phyloP scores from a whole-genome alignment of 2,113 vertebrate species.

The Gambusia holbrooki region DNA sequence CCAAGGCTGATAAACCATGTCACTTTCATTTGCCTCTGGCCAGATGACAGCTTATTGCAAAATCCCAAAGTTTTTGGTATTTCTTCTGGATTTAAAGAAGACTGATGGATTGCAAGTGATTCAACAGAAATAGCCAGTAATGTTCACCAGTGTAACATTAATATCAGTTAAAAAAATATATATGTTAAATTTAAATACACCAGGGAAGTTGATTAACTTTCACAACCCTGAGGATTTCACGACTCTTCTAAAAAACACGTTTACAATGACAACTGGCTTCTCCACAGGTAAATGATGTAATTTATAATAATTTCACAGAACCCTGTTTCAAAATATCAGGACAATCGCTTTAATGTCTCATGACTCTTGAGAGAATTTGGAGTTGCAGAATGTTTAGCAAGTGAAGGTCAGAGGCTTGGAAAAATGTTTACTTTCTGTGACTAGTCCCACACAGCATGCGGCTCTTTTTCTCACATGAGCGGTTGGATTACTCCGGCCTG shows the following conservation, averaged over 20 bases:
- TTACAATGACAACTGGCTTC: background rate
- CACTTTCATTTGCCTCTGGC: too few species aligned
- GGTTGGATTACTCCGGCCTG: constrained; percentile 15
- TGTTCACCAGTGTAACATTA: too few species aligned
- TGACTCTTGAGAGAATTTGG: background rate
- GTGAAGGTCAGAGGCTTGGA: constrained; percentile 16
- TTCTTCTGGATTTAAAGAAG: too few species aligned
- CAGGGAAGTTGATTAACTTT: background rate
- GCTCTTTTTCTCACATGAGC: constrained; percentile 26
- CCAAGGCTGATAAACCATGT: too few species aligned
- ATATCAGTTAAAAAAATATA: too few species aligned
- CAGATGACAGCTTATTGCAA: too few species aligned
- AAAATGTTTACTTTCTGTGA: constrained; percentile 14
- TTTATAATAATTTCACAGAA: background rate
- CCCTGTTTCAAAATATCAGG: background rate
- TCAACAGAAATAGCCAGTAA: too few species aligned
- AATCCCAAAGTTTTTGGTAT: too few species aligned
- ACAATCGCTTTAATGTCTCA: background rate
- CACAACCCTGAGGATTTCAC: background rate
- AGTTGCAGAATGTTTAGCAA: constrained; percentile 15
- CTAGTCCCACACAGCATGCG: constrained; percentile 14
- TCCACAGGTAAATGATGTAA: background rate
- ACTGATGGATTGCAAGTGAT: too few species aligned
- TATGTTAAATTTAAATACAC: too few species aligned
- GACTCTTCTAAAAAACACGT: background rate